Conservation (phyloP, 2,888 invertebrate species). For the Eustalomyia histrio region DNA sequence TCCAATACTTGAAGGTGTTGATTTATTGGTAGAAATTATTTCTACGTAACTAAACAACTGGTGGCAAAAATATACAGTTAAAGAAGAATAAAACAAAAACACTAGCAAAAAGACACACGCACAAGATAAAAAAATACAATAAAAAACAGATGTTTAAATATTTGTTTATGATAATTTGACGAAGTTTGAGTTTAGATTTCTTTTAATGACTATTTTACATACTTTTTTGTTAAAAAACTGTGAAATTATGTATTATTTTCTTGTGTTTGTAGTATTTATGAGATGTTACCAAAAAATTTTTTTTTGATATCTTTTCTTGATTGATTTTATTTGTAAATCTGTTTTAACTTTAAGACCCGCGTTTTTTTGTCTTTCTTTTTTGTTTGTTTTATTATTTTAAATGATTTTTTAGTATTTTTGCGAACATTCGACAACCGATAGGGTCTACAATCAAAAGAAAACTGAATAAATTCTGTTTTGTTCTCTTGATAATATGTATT, state of each 20-base stretch:
- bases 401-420: neutral
- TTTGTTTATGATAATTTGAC: neutral
- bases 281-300: conserved; percentile 6
- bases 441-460: conserved; percentile 32
- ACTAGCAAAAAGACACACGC: neutral
- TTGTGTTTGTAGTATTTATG: neutral
- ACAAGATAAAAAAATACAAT: neutral
- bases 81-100: neutral
- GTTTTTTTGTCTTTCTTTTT: too few species aligned
- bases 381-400: conserved; percentile 1
- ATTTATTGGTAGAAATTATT: neutral
- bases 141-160: conserved; percentile 9
- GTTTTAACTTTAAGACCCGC: conserved; percentile 16
- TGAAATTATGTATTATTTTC: neutral
- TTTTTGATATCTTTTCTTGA: conserved; percentile 9
- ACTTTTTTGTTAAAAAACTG: neutral
- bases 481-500: conserved; percentile 6
- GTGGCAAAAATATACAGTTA: neutral
- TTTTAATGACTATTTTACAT: conserved; percentile 13
- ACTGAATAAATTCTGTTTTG: conserved; percentile 46
- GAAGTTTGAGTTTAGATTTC: neutral
- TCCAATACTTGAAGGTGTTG: neutral
- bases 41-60: conserved; percentile 3
- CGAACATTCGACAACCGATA: conserved; percentile 57
- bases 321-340: conserved; percentile 10